Evolutionary conservation across 2,113 vertebrate species (phyloP).

Genomic region (Cochlearius cochlearius): DNA sequence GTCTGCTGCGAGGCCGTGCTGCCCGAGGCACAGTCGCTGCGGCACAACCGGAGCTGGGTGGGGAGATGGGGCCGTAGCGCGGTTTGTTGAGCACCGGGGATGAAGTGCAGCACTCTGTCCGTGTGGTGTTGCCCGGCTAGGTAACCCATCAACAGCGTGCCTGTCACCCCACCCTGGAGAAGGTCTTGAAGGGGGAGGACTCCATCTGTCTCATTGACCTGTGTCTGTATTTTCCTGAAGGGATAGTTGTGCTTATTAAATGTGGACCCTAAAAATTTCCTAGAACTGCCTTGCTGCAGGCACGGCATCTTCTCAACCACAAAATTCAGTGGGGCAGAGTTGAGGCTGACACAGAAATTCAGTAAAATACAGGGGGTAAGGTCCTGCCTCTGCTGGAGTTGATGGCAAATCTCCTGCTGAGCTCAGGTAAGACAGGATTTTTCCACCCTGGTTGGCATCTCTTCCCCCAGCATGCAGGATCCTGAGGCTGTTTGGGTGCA

Average conservation of each 20-base stretch:
- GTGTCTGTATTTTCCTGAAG: neutral
- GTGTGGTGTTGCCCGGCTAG: neutral
- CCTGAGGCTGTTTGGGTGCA: neutral
- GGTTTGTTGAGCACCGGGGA: neutral
- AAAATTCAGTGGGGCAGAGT: neutral
- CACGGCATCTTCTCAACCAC: neutral
- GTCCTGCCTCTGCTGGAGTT: neutral
- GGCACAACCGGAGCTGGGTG: neutral
- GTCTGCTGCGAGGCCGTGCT: neutral
- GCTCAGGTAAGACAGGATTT: neutral
- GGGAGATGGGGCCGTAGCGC: neutral
- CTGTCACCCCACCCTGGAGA: neutral
- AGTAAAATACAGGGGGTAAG: neutral
- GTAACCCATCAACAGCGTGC: neutral
- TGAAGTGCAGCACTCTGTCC: neutral
- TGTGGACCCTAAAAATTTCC: neutral
- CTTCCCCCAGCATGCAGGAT: accelerated
- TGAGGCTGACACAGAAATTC: neutral
- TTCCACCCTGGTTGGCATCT: neutral
- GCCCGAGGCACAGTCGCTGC: neutral
- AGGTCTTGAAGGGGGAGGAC: neutral
- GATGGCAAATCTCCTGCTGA: neutral
- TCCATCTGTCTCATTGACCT: neutral
- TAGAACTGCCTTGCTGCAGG: neutral
- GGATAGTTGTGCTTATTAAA: neutral